Evolutionary conservation across 2,113 vertebrate genomes (phyloP), one percentile per base, ranked within the genome.

Genomic region (Gnathonemus longibarbis): DNA sequence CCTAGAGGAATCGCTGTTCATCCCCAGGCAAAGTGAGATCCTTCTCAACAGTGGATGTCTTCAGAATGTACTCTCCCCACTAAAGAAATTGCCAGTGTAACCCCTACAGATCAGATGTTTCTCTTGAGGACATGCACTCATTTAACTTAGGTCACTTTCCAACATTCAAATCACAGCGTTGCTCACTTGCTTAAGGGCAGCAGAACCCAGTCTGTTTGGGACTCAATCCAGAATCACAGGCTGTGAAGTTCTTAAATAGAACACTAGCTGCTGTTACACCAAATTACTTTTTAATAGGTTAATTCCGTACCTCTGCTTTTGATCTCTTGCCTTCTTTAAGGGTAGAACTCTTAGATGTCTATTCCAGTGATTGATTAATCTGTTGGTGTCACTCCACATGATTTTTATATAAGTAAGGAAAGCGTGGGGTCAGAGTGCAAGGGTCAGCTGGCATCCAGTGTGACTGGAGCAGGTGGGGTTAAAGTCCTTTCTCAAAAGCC

Each of bases 1-100:
- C 98, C 98, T 9, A 95, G 94, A 94, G 97, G 97, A 91, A 96
- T 99, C 80, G 95, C 95, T 49, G 91, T 99, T 91, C 97, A 99
- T 93, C 98, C 98, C 3, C 92, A 95, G 92, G 95, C 94, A 90
- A 96, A 97, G 98, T 99, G 96, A 96, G 70, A 10, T n/a, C 83
- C 10, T 86, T 35, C 39, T 84, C 21, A 39, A 21, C 87, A 45
- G 17, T 4, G 39, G 21, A 42, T 10, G 35, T 50, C n/a, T 88
- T 35, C 13, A 39, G 85, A 53, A 39, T 35, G 45, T 35, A 15
- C n/a, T 31, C 27, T 70, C 62, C 10, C 62, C 62, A 13, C 62
- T 31, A 70, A 10, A 31, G 62, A 31, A 70, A 66, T 66, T 3
- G n/a, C 62, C n/a, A 66, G 62, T 27, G 62, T 66, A 17, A 19